phyloP scores from a whole-genome alignment of 2,888 invertebrate genomes.

The Dasysyrphus tricinctus region DNA sequence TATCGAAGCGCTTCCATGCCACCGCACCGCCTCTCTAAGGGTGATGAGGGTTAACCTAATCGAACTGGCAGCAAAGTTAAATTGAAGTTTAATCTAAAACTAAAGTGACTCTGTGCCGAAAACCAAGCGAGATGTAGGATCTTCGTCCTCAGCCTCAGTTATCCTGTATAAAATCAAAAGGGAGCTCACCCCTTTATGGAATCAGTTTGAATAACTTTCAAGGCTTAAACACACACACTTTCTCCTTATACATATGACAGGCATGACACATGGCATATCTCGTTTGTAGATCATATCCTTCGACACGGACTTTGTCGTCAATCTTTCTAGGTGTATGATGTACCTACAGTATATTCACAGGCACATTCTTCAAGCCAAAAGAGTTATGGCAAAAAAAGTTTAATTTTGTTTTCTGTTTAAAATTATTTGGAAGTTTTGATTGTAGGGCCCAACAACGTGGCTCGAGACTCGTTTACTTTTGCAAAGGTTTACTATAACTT shows the following conservation, averaged over 20 bases:
- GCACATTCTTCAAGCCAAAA: slow-evolving; percentile 25
- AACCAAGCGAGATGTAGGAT: slow-evolving; percentile 37
- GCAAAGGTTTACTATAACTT: slow-evolving; percentile 23
- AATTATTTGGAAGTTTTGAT: slow-evolving; percentile 56
- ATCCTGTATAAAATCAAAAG: slow-evolving; percentile 7
- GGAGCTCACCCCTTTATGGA: slow-evolving; percentile 43
- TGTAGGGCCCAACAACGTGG: slow-evolving; percentile 12
- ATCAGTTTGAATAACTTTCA: slow-evolving; percentile 67
- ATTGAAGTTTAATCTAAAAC: slow-evolving; percentile 74
- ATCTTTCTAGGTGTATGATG: background rate
- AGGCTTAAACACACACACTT: slow-evolving; percentile 26
- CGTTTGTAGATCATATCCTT: slow-evolving; percentile 26
- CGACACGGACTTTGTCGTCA: slow-evolving; percentile 6
- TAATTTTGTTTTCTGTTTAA: slow-evolving; percentile 45
- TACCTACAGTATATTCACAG: background rate
- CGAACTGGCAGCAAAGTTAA: slow-evolving; percentile 74
- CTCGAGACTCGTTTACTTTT: slow-evolving; percentile 8
- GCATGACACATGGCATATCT: slow-evolving; percentile 11
- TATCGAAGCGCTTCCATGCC: slow-evolving; percentile 17
- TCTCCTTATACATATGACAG: slow-evolving; percentile 1
- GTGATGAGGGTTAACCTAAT: slow-evolving; percentile 72
- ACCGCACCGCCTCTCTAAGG: slow-evolving; percentile 8
- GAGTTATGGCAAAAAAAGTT: slow-evolving; percentile 48
- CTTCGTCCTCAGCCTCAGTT: background rate
- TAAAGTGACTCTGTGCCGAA: slow-evolving; percentile 64